A percentile compares a stretch with the other conserved stretches of the same genome.
These are phyloP conservation scores for Paramacrobiotus metropolitanus DNA, from an alignment of 1,140 invertebrate genomes.

Conservation along the genomic window DNA sequence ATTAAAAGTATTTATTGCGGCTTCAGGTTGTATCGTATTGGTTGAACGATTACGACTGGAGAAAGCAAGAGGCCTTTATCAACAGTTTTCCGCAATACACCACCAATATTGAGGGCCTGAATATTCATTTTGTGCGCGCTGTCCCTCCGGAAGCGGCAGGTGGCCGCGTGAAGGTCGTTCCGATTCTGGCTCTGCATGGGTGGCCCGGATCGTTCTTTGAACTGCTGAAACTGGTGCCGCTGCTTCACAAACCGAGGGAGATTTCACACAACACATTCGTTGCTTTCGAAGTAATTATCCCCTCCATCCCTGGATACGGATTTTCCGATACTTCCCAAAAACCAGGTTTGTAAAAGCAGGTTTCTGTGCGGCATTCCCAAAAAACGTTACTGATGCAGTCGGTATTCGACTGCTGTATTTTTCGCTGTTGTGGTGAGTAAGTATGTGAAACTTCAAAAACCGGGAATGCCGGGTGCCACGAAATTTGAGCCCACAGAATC, in stretches of 20 bases:
- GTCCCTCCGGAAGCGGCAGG: constrained; percentile 23
- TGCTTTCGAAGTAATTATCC: constrained; percentile 50
- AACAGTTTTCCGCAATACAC: constrained; percentile 47
- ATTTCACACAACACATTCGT: constrained; percentile 28
- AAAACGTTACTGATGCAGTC: too few species aligned
- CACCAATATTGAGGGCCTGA: constrained; percentile 37
- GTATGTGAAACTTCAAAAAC: too few species aligned
- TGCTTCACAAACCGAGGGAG: constrained; percentile 31
- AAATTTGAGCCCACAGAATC: too few species aligned
- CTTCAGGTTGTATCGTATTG: constrained; percentile 48
- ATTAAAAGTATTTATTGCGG: too few species aligned
- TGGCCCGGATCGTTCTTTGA: constrained; percentile 72
- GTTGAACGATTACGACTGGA: constrained; percentile 46
- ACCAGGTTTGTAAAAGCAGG: too few species aligned
- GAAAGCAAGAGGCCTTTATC: constrained; percentile 34
- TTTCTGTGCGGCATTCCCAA: too few species aligned
- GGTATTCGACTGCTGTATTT: too few species aligned
- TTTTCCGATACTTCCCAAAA: constrained; percentile 43
- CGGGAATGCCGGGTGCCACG: too few species aligned
- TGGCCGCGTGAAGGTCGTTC: constrained; percentile 25
- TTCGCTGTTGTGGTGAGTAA: too few species aligned
- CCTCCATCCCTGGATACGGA: constrained; percentile 59
- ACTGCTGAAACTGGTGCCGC: constrained; percentile 52
- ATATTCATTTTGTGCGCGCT: constrained; percentile 35
- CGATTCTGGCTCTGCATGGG: constrained; percentile 52